Evolutionary conservation across 2,888 invertebrate species (phyloP), one percentile per base, ranked within the genome.

Genomic region (Dusona sp.): DNA sequence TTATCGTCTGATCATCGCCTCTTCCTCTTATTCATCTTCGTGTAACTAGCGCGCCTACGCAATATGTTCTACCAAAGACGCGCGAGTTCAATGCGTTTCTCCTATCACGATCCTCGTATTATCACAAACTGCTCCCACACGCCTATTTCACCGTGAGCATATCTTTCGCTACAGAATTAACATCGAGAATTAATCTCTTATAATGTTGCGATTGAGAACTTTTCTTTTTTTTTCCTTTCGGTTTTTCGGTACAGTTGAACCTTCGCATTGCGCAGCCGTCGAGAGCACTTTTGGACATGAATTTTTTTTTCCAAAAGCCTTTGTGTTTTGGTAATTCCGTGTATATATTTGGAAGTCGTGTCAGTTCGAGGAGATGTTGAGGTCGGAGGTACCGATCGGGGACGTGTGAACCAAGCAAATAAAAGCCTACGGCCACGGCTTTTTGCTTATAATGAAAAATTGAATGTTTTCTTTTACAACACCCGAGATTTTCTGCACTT

Each of bases 11-110:
- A 11, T 45, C 64, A 22, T 64, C 67, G 42, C 42, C 42, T 22
- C 57, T 45, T 48, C 64, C 45, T 85, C 86, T 83, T 89, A n/a
- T 54, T 54, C 54, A 22, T 54, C 54, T 54, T 54, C 54, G 54
- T 22, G 87, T 89, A 91, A 91, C 89, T 86, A 88, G 90, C 91
- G 90, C 91, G 88, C 90, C 92, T 89, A 92, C 90, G 89, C 90
- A 87, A 87, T 85, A 48, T 8, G 79, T 68, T 54, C 57, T 67
- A 84, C 89, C 85, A 89, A 89, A 61, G 57, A 33, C 8, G 8
- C 29, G 67, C 19, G 74, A 77, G 72, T 80, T 22, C 38, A 67
- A 73, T 45, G 42, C 65, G 65, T 79, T 70, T 64, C 61, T 68
- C 61, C 48, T 82, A 81, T 81, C 85, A 73, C 65, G 64, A 65